Percentiles rank a stretch among this genome's conserved stretches.
phyloP scores from a whole-genome alignment of 2,797 vertebrate genomes.

The Scarus forsteni region DNA sequence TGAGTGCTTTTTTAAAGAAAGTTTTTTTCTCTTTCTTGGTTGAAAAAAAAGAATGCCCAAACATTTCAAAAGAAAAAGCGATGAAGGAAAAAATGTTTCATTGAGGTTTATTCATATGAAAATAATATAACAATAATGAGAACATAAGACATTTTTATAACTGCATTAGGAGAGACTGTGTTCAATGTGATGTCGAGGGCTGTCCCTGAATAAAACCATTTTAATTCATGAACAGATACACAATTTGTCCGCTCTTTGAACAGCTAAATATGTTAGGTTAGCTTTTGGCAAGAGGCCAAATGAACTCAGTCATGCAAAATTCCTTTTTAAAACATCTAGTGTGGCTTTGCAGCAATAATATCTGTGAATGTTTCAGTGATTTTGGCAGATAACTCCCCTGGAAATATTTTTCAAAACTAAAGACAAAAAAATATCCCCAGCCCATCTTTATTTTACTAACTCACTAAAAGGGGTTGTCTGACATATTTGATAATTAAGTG shows the following conservation, averaged over 20 bases:
- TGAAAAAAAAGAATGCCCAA: conserved; percentile 17
- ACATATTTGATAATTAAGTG: conserved; percentile 36
- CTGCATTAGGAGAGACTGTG: conserved; percentile 59
- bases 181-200: conserved; percentile 43
- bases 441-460: conserved; percentile 45
- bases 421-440: conserved; percentile 25
- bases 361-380: conserved; percentile 50
- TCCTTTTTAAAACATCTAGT: conserved; percentile 34
- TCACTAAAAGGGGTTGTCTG: conserved; percentile 49
- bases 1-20: conserved; percentile 32
- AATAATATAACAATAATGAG: conserved; percentile 79
- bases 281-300: conserved; percentile 39
- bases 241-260: conserved; percentile 39
- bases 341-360: conserved; percentile 50
- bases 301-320: conserved; percentile 71
- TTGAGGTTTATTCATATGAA: conserved; percentile 82
- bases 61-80: conserved; percentile 25
- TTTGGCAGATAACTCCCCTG: conserved; percentile 33
- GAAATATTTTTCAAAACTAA: conserved; percentile 30
- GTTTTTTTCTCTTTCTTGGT: background rate
- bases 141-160: conserved; percentile 67
- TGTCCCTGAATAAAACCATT: conserved; percentile 39
- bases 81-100: conserved; percentile 43
- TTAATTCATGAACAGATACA: conserved; percentile 35
- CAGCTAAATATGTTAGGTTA: conserved; percentile 38